Base-by-base conservation (phyloP, 2,113 vertebrate genomes). In the Phalacrocorax aristotelis region DNA sequence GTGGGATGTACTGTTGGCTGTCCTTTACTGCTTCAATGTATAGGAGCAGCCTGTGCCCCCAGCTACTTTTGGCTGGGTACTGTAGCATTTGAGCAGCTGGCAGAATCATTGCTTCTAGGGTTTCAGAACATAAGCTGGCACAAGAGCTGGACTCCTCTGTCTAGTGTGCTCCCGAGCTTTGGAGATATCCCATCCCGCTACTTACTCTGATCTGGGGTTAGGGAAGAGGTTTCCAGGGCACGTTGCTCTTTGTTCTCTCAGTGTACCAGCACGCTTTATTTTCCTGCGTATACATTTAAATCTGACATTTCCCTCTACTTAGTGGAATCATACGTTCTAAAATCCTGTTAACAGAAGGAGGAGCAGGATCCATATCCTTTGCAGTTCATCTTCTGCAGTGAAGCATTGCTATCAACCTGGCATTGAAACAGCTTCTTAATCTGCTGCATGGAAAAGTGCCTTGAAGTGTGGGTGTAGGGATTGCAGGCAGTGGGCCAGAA, bases 1-100 rank as follows among this genome's bases (percentile, higher is more conserved):
- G 90, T 88, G 94, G 96, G 97, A 95, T 83, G 94, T 94, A 32
- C 46, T 70, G 25, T 94, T 97, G 97, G 94, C 95, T 83, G 91
- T 95, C 95, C 95, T 95, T 94, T 86, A 29, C 84, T 80, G 89
- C 91, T 76, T 91, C 78, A 23, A 13, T 42, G 83, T 87, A 91
- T 57, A 80, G 89, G 72, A 96, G 94, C 96, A 94, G 96, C 85
- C 90, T 96, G 95, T 79, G 76, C 80, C 91, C 82, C 84, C 84
- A 94, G 74, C 78, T 92, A 57, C 85, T 62, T 32, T 87, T 96
- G 94, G 92, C 95, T 96, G 95, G 25, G 57, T 88, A 65, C 87
- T 42, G 92, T 60, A 87, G 85, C 88, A 14, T 15, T 65, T 61
- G 93, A 95, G 96, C 95, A 95, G 94, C 95, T 95, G 96, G 95